phyloP scores from a whole-genome alignment of 2,797 vertebrate genomes.

The Psittacula echo region DNA sequence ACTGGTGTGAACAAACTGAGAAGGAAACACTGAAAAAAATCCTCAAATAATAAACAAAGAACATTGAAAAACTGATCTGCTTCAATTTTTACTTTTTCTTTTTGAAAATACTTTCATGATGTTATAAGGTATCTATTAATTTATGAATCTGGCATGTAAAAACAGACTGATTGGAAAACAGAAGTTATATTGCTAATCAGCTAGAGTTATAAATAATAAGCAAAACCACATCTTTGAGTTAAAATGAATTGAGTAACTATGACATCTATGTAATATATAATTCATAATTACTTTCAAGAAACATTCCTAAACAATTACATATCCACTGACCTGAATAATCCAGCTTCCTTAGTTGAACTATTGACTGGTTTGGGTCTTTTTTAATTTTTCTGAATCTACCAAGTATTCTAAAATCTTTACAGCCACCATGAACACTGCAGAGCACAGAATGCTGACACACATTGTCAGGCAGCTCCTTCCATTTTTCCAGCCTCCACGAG shows the following conservation, averaged over 20 bases:
- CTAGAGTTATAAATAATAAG: neutral
- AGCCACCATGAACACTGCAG: neutral
- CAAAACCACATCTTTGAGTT: neutral
- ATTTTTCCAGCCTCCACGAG: neutral
- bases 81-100: neutral
- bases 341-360: neutral
- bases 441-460: neutral
- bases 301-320: neutral
- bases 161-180: neutral
- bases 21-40: neutral
- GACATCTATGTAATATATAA: neutral
- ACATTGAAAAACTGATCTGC: neutral
- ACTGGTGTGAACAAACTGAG: neutral
- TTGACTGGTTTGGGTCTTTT: fast-evolving
- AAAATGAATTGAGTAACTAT: neutral
- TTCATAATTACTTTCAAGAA: neutral
- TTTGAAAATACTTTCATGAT: neutral
- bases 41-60: neutral
- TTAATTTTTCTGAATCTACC: neutral
- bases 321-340: neutral
- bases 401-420: neutral
- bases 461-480: neutral
- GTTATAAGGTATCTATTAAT: neutral
- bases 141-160: neutral
- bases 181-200: neutral